These are phyloP conservation scores for Gulo gulo DNA, from an alignment of 2,113 vertebrate species.

Conservation along the genomic window DNA sequence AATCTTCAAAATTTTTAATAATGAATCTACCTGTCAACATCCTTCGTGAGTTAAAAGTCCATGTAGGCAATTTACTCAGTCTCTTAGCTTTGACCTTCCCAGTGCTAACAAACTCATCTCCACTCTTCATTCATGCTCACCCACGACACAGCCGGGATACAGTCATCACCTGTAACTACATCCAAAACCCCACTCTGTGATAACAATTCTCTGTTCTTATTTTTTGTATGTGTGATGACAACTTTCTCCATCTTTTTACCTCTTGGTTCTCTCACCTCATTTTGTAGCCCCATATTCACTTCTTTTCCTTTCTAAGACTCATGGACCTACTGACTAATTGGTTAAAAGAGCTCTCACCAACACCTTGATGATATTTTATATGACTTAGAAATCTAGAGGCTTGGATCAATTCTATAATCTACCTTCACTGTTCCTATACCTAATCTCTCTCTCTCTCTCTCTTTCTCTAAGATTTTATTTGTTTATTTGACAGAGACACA, in stretches of 20 bases:
- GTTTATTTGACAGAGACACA: too few species aligned
- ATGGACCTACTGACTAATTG: not conserved
- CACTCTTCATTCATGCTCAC: not conserved
- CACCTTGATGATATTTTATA: not conserved
- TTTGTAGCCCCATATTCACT: not conserved
- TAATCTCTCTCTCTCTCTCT: too few species aligned
- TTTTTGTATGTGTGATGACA: not conserved
- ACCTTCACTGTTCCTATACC: not conserved
- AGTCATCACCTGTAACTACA: not conserved
- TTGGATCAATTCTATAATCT: not conserved
- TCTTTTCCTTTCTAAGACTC: not conserved
- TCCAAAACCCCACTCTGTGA: not conserved
- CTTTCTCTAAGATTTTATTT: too few species aligned
- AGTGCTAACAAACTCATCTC: too few species aligned
- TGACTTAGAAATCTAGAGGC: not conserved
- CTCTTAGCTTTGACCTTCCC: not conserved
- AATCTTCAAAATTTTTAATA: not conserved
- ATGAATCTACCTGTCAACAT: not conserved
- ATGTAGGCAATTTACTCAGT: not conserved
- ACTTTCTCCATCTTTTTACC: not conserved
- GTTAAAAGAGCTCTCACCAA: not conserved
- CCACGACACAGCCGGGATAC: not conserved
- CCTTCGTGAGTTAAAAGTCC: not conserved
- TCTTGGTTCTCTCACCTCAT: not conserved
- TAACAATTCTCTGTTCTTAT: not conserved